Conservation (phyloP, 2,797 vertebrate genomes). For the Lacerta viridis region DNA sequence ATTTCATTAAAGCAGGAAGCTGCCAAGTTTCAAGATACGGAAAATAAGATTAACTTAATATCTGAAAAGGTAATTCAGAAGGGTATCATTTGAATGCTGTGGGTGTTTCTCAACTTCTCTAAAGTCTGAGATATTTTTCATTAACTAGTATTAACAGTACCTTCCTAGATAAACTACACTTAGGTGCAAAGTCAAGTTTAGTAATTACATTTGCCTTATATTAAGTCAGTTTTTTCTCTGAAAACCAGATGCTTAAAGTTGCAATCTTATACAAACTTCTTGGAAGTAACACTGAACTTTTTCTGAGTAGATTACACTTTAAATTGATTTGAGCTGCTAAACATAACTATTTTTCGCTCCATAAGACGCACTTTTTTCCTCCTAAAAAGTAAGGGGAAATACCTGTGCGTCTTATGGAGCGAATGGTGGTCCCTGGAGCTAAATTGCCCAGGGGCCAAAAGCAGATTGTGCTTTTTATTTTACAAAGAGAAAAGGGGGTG, state of each 20-base stretch:
- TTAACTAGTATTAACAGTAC: neutral
- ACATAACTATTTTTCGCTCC: no score
- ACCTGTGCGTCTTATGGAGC: no score
- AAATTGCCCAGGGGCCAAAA: no score
- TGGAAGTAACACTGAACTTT: neutral
- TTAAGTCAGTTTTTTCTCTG: neutral
- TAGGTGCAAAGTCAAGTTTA: neutral
- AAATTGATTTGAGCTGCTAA: neutral
- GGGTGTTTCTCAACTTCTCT: neutral
- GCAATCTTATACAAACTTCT: neutral
- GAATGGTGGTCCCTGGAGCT: no score
- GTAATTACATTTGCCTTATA: neutral
- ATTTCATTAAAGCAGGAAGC: constrained; percentile 83
- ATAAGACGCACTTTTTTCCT: no score
- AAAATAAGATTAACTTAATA: constrained; percentile 86
- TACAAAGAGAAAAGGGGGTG: no score
- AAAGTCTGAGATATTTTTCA: neutral
- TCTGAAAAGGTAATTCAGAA: constrained; percentile 87
- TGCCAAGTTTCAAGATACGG: constrained; percentile 81
- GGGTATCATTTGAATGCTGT: neutral
- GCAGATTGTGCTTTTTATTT: no score
- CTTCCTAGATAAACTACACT: neutral
- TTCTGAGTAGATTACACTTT: neutral
- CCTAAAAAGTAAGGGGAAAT: no score
- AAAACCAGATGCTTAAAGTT: neutral